Conservation (phyloP, 2,113 vertebrate species). For the Tyto alba region DNA sequence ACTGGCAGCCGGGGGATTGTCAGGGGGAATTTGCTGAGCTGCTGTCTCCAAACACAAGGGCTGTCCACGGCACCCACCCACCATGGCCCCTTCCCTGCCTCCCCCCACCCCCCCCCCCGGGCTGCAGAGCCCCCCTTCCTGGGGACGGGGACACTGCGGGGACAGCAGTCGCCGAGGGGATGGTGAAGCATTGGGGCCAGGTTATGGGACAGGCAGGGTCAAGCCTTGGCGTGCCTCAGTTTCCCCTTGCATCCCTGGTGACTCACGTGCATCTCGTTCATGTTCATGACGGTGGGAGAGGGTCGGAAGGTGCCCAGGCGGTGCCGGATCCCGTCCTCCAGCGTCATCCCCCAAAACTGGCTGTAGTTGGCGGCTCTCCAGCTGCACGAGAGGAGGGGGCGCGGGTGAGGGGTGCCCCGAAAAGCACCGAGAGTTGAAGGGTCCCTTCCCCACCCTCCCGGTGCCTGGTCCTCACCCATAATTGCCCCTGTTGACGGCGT, state of each 20-base stretch:
- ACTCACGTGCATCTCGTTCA: slow-evolving; percentile 94
- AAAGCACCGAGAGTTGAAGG: neutral
- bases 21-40: slow-evolving; percentile 56
- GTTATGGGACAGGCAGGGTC: neutral
- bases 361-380: slow-evolving; percentile 94
- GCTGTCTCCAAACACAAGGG: slow-evolving; percentile 14
- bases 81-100: neutral
- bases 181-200: fast-evolving
- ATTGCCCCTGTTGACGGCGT: slow-evolving; percentile 80
- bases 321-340: slow-evolving; percentile 89
- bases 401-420: fast-evolving
- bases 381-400: slow-evolving; percentile 36
- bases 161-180: neutral
- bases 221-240: neutral
- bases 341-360: slow-evolving; percentile 89
- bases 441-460: fast-evolving
- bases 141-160: fast-evolving
- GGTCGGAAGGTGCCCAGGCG: slow-evolving; percentile 91
- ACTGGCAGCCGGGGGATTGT: slow-evolving; percentile 9
- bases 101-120: neutral
- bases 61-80: neutral
- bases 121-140: neutral
- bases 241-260: fast-evolving
- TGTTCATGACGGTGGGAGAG: slow-evolving; percentile 85
- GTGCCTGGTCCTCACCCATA: slow-evolving; percentile 76